A percentile compares a stretch with the other conserved stretches of the same genome.
Evolutionary conservation across 2,797 vertebrate genomes (phyloP).

Genomic region (Rhodeus uyekii): DNA sequence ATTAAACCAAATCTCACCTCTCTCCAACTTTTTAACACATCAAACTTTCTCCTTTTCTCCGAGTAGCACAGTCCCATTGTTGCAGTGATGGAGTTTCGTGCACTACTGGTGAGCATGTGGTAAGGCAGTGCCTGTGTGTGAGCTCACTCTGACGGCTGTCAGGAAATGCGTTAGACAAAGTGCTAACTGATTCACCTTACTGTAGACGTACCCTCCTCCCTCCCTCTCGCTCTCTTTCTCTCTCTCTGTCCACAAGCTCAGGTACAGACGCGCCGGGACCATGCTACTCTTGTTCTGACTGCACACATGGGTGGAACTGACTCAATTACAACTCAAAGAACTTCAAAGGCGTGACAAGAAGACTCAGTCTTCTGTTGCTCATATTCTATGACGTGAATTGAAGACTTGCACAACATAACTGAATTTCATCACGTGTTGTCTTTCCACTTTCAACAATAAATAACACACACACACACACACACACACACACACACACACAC

Average conservation of each 20-base stretch:
- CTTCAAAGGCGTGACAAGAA: conserved; percentile 1
- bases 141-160: conserved; percentile 47
- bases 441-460: not conserved
- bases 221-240: not conserved
- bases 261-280: conserved; percentile 38
- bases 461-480: too few species aligned
- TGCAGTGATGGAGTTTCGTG: conserved; percentile 31
- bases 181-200: conserved; percentile 51
- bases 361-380: not conserved
- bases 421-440: not conserved
- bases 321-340: not conserved
- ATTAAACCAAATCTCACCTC: conserved; percentile 52
- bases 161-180: conserved; percentile 58
- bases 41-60: conserved; percentile 54
- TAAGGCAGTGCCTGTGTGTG: conserved; percentile 1
- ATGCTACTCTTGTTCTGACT: conserved; percentile 43
- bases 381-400: not conserved
- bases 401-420: not conserved
- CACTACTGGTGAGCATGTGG: conserved; percentile 7
- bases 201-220: not conserved
- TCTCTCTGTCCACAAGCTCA: conserved; percentile 37
- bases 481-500: too few species aligned
- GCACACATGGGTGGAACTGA: conserved; percentile 24
- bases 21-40: conserved; percentile 47
- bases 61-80: conserved; percentile 58